phyloP scores from a whole-genome alignment of 64 coral and sea anemone genomes.

The Pocillopora damicornis region DNA sequence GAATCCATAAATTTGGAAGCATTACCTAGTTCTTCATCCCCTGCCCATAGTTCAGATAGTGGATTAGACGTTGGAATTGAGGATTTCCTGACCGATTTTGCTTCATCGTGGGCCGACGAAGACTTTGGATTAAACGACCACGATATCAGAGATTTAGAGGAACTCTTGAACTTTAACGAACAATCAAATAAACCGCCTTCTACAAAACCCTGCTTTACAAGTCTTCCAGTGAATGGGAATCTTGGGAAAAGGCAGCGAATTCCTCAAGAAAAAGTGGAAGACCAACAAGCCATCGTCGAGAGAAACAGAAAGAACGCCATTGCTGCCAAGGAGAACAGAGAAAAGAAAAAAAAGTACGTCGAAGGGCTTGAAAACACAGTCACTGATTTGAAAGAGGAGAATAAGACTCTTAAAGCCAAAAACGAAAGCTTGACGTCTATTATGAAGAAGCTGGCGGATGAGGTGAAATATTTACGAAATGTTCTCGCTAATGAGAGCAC shows the following conservation, averaged over 20 bases:
- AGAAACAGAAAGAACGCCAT: conserved; percentile 82
- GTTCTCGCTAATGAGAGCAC: conserved; percentile 83
- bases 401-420: conserved; percentile 36
- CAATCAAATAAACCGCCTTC: background rate
- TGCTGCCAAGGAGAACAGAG: conserved; percentile 80
- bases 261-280: conserved; percentile 2
- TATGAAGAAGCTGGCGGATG: conserved; percentile 50
- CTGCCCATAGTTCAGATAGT: conserved; percentile 57
- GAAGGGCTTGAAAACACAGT: conserved; percentile 61
- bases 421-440: conserved; percentile 26
- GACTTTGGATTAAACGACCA: conserved; percentile 12
- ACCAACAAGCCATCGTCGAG: conserved; percentile 40
- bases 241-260: background rate
- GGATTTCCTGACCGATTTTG: conserved; percentile 25
- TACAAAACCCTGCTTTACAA: background rate
- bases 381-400: conserved; percentile 53
- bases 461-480: conserved; percentile 70
- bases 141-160: conserved; percentile 19
- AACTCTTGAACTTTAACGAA: background rate
- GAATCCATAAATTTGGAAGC: background rate
- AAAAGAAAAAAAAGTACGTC: conserved; percentile 86
- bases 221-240: background rate
- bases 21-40: conserved; percentile 17
- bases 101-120: background rate
- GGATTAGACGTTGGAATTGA: conserved; percentile 37